A percentile compares a stretch with the other conserved stretches of the same genome.
Evolutionary conservation across 2,797 vertebrate genomes (phyloP).

Genomic region (Pseudochromis fuscus): DNA sequence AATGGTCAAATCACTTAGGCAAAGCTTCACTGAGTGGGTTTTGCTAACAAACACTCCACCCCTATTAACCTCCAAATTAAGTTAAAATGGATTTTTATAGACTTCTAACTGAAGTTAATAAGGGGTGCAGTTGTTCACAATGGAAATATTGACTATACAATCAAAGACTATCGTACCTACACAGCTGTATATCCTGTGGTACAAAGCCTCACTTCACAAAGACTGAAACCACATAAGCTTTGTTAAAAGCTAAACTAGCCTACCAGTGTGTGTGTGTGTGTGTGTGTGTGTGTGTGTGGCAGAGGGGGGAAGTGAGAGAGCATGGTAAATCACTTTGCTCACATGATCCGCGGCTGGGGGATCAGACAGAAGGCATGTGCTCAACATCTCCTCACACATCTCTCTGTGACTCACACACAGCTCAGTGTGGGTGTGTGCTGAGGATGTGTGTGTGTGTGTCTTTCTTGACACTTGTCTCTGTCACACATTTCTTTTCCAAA

Average conservation of each 20-base stretch:
- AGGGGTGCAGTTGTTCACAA: not conserved
- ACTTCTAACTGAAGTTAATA: no score
- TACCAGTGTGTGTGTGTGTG: conserved; percentile 9
- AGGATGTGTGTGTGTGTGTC: not conserved
- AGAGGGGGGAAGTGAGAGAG: conserved; percentile 59
- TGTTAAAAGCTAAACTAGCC: not conserved
- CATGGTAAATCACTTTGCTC: conserved; percentile 64
- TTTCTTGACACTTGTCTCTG: conserved; percentile 28
- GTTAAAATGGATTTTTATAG: no score
- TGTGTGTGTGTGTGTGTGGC: conserved; percentile 8
- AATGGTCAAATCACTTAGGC: not conserved
- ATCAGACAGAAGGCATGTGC: conserved; percentile 68
- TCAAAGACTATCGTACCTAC: no score
- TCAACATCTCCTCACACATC: conserved; percentile 37
- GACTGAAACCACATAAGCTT: not conserved
- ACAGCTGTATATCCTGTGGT: no score
- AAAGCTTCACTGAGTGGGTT: not conserved
- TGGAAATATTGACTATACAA: not conserved
- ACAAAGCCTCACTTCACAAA: no score
- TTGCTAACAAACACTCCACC: not conserved
- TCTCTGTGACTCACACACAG: conserved; percentile 22
- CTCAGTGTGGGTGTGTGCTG: not conserved
- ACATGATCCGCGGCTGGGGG: conserved; percentile 71
- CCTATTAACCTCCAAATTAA: not conserved
- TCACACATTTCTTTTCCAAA: conserved; percentile 38